Conservation (phyloP, 2,113 vertebrate species). For the chimpanzee (Pan troglodytes) region NHGRI_mPanTro3-v2.1_pri NC_072408.2:74696001-74696500, state of each 20-base stretch:
- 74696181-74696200: neutral
- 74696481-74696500: no score
- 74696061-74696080: neutral
- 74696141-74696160: neutral
- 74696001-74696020: neutral
- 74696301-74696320: neutral
- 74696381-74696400: neutral
- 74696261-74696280: neutral
- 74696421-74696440: no score
- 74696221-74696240: neutral
- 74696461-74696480: no score
- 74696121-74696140: neutral
- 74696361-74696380: neutral
- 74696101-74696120: neutral
- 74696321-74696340: neutral
- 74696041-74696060: neutral
- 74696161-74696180: neutral
- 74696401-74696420: neutral
- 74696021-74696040: neutral
- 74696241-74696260: neutral
- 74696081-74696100: neutral
- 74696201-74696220: neutral
- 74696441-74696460: no score
- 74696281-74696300: neutral
- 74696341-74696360: neutral